A percentile compares a stretch with the other conserved stretches of the same genome.
These are phyloP conservation scores for Lophochroa leadbeateri DNA, from an alignment of 2,113 vertebrate genomes.

Conservation along the genomic window DNA sequence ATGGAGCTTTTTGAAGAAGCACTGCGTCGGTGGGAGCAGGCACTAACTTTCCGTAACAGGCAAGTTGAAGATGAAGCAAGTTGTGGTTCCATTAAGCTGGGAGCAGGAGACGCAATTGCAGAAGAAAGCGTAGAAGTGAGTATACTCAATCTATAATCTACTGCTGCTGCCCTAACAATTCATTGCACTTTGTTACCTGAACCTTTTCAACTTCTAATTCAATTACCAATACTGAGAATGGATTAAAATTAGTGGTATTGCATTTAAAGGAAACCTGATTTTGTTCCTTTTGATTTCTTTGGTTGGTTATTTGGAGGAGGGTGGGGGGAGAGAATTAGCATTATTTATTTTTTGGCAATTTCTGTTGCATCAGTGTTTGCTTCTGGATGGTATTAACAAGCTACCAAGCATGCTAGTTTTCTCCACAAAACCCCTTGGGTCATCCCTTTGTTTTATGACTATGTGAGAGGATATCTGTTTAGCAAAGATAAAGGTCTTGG, in stretches of 20 bases:
- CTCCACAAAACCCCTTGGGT: not conserved
- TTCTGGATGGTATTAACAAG: not conserved
- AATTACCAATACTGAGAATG: not conserved
- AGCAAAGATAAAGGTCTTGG: not conserved
- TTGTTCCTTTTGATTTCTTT: not conserved
- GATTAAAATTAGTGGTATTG: not conserved
- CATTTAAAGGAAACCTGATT: not conserved
- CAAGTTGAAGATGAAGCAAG: conserved; percentile 85
- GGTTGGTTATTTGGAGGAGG: not conserved
- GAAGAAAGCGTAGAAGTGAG: conserved; percentile 91
- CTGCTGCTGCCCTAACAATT: not conserved
- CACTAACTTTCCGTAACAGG: conserved; percentile 86
- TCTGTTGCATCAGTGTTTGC: not conserved
- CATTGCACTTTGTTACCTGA: not conserved
- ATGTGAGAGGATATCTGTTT: not conserved
- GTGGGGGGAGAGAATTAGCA: rapidly evolving
- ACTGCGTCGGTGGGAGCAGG: conserved; percentile 91
- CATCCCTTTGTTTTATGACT: not conserved
- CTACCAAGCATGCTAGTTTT: not conserved
- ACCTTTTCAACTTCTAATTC: not conserved
- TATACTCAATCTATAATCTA: not conserved
- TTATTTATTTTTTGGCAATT: not conserved
- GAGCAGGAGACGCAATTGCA: conserved; percentile 89
- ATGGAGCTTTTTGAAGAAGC: conserved; percentile 98
- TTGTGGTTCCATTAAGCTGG: conserved; percentile 85